Conservation (phyloP, 2,113 vertebrate genomes). For the Podiceps cristatus region DNA sequence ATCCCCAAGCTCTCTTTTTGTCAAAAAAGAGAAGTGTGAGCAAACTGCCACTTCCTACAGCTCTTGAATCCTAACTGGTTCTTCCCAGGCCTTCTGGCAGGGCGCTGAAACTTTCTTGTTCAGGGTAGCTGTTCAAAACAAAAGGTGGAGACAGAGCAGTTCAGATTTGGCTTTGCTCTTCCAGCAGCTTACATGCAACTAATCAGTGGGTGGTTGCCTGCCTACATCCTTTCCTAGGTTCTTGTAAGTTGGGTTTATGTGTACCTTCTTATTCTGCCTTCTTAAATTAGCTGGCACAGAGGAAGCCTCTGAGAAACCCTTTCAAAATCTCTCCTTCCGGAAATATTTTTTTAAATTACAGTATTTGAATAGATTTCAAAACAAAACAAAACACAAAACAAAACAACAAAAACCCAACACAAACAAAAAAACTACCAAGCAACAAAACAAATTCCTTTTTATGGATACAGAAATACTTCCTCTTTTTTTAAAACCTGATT, state of each 20-base stretch:
- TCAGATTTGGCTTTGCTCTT: background rate
- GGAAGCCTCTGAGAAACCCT: conserved; percentile 43
- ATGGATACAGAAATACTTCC: background rate
- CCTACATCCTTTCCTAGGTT: background rate
- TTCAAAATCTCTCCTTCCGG: background rate
- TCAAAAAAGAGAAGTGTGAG: background rate
- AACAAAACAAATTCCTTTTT: background rate
- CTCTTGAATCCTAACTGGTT: background rate
- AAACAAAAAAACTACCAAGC: background rate
- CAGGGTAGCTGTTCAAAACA: background rate
- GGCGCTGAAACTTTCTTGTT: fast-evolving
- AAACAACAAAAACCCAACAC: background rate
- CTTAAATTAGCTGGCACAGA: conserved; percentile 41
- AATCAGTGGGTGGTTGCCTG: background rate
- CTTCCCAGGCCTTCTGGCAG: background rate
- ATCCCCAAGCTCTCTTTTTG: background rate
- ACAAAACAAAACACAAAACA: background rate
- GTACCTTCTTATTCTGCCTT: conserved; percentile 43
- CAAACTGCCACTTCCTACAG: background rate
- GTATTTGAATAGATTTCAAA: background rate
- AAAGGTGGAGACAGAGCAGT: background rate
- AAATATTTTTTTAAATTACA: background rate
- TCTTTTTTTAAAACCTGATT: background rate
- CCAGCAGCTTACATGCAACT: background rate
- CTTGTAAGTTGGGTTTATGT: background rate